Base-by-base conservation (phyloP, 2,888 invertebrate species). In the Rhabditoides inermis region DNA sequence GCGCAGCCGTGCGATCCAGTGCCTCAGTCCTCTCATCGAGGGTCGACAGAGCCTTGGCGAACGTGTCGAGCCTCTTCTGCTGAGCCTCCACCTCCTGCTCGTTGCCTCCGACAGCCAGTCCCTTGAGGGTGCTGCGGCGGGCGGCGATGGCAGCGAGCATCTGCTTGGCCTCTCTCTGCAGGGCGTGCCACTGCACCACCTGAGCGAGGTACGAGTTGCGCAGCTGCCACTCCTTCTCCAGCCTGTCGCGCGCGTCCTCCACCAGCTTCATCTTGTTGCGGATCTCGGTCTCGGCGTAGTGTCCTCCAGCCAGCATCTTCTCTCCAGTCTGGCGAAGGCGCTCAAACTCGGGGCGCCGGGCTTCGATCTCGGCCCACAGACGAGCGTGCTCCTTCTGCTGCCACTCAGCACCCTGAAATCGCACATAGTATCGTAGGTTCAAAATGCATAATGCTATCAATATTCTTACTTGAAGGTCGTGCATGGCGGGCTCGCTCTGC, bases 61-160 rank as follows among this genome's bases (percentile, higher is more conserved):
- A 92, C 2, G 88, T 90, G 68, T 90, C 91, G 69, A 94, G 91
- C 75, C 90, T 90, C 80, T 89, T 90, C 26, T 88, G 83, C 73
- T 88, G 85, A 39, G 85, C 86, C 68, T 88, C 87, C 0, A 94
- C 90, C 51, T 51, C 67, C 42, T 70, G 64, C 27, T 73, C 72
- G 32, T 55, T 62, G 26, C 61, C 61, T 23, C 69, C 61, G 45
- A 65, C 56, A 10, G 54, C 63, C 42, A 58, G 60, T 45, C 52
- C 56, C 42, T 60, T 55, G 12, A 73, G 54, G 18, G 72, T 68
- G 2, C 55, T 81, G 78, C 92, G 90, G 79, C 94, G 92, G 0
- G 88, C 84, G 15, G 85, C 85, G 58, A 90, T 88, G 15, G 88
- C 83, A 60, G 88, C 87, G 75, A 91, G 88, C 56, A 95, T 83